phyloP scores from a whole-genome alignment of 2,888 invertebrate species.

The Ptycholaimellus sp. region DNA sequence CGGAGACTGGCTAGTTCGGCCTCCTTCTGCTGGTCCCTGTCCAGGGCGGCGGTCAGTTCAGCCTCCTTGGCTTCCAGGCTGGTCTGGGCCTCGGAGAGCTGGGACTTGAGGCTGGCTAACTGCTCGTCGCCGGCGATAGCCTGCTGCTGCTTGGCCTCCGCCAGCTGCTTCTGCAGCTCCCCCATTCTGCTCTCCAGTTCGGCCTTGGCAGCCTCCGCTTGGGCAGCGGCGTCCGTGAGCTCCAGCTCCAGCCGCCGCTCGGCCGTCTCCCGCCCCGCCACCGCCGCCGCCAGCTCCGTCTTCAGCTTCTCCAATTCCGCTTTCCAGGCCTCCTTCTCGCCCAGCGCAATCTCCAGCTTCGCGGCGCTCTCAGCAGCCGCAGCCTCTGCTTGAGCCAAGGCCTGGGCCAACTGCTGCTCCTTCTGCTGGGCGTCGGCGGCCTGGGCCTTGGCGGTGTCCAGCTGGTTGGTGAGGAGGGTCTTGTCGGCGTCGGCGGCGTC shows the following conservation, averaged over 20 bases:
- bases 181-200: background rate
- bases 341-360: slow-evolving; percentile 6
- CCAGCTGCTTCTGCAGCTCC: background rate
- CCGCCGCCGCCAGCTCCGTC: slow-evolving; percentile 8
- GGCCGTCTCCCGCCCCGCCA: slow-evolving; percentile 12
- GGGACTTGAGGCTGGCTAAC: background rate
- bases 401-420: background rate
- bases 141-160: background rate
- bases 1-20: too few relatives aligned
- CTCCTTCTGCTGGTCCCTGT: too few relatives aligned
- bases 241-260: slow-evolving; percentile 7
- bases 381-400: background rate
- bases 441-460: background rate
- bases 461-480: background rate
- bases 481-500: background rate
- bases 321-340: slow-evolving; percentile 11
- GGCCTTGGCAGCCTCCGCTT: background rate
- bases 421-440: too few relatives aligned
- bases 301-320: slow-evolving; percentile 14
- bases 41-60: too few relatives aligned
- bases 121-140: background rate
- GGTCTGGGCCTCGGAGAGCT: background rate
- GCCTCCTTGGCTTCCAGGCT: background rate
- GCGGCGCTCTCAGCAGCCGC: background rate
- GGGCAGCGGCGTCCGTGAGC: background rate